phyloP scores from a whole-genome alignment of 2,113 vertebrate genomes.

The Elanus axillaris region DNA sequence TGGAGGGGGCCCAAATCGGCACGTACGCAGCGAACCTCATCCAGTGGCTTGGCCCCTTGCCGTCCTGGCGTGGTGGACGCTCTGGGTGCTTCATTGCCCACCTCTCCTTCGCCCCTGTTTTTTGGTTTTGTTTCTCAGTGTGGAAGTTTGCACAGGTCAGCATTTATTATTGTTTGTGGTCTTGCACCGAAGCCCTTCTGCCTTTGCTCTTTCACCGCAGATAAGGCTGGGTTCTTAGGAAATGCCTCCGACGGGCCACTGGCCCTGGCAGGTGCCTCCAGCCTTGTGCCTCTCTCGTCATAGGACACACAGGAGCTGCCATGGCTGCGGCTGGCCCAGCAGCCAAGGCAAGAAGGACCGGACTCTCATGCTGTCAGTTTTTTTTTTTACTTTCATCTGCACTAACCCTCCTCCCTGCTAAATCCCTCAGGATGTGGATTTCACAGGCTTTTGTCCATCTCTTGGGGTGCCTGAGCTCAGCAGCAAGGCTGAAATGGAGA shows the following conservation, averaged over 20 bases:
- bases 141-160: constrained; percentile 1
- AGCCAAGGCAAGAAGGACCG: background rate
- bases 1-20: background rate
- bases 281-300: background rate
- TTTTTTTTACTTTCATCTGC: background rate
- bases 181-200: background rate
- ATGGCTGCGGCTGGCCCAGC: constrained; percentile 32
- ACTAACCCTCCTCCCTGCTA: background rate
- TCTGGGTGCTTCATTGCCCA: background rate
- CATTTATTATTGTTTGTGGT: background rate
- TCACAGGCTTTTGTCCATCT: background rate
- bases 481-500: background rate
- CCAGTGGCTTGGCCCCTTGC: background rate
- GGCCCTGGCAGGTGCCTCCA: background rate
- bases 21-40: background rate
- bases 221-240: background rate
- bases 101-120: background rate
- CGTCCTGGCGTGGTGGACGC: background rate
- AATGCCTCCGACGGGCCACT: background rate
- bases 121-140: background rate
- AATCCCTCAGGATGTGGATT: background rate
- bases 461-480: background rate
- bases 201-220: background rate
- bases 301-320: background rate
- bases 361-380: background rate